Evolutionary conservation across 2,888 invertebrate species (phyloP).

Genomic region (Diaphora mendica): DNA sequence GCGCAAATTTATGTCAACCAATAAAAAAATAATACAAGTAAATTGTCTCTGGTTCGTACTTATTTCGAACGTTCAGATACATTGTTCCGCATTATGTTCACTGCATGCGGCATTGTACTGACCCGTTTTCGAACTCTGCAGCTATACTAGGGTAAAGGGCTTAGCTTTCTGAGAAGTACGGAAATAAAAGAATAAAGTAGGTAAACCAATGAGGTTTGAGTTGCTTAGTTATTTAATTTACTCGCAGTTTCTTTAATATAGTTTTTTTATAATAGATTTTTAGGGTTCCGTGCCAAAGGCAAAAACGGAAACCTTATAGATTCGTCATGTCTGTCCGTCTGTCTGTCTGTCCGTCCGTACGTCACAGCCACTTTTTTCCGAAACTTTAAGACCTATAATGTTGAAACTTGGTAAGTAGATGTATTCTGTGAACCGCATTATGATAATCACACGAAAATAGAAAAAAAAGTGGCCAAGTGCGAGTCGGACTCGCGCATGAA

Average conservation of each 20-base stretch:
- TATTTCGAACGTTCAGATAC: slow-evolving; percentile 5
- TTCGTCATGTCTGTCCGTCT: no score
- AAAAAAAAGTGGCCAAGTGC: no score
- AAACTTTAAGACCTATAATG: no score
- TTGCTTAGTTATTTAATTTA: not conserved
- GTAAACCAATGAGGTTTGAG: not conserved
- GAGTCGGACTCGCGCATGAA: no score
- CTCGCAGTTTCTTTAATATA: not conserved
- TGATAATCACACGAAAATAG: no score
- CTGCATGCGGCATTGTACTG: slow-evolving; percentile 50
- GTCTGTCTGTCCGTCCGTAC: no score
- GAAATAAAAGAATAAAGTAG: not conserved
- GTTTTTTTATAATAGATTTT: not conserved
- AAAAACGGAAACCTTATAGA: no score
- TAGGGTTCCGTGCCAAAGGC: no score
- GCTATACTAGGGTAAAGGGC: not conserved
- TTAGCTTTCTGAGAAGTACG: not conserved
- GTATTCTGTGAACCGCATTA: no score
- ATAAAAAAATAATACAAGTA: not conserved
- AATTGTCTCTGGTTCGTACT: not conserved
- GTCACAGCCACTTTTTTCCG: no score
- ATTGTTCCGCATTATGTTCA: slow-evolving; percentile 45
- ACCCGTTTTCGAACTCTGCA: slow-evolving; percentile 35
- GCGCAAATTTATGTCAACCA: not conserved
- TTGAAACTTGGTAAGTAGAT: no score